Evolutionary conservation across 2,888 invertebrate genomes (phyloP), one percentile per base, ranked within the genome.

Genomic region (Metellina segmentata): DNA sequence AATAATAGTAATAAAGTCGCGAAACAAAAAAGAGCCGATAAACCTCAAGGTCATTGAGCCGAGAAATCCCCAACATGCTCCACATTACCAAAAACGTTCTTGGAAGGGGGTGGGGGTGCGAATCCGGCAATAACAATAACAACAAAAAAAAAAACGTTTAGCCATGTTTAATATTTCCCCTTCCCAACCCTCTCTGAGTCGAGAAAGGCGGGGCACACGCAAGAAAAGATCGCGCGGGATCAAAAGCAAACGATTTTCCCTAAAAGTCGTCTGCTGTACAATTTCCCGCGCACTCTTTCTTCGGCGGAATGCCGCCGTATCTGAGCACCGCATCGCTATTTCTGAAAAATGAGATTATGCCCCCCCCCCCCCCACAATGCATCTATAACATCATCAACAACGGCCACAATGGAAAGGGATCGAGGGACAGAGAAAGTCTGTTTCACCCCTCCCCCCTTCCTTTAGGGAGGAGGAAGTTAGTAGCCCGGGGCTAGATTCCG

Each of bases 401-500:
- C 83, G 52, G 19, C 87, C 69, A 78, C 87, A 87, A 79, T 52
- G 20, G 34, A 34, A 34, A 34, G 34, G 34, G 34, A 34, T n/a
- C 78, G 52, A 49, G 9, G 51, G 81, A 81, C 81, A 61, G 61
- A 75, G 75, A 75, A 77, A 77, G 19, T 69, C 34, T 77, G 19
- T 19, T 34, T 34, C 34, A 34, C 7, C 74, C 85, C 20, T 34
- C 85, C 34, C 20, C 70, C 70, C 71, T 77, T 75, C 72, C 74
- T 85, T 89, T 89, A 82, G 77, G 89, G 89, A 90, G 89, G 79
- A 78, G 85, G 71, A 82, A 89, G 77, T 75, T 85, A 90, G 89
- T 85, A 90, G 89, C 89, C 89, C 83, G 78, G 89, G 89, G 89
- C 89, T 78, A 79, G 52, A 61, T 85, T 83, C 89, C 89, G 83